A percentile compares a stretch with the other conserved stretches of the same genome.
phyloP scores from a whole-genome alignment of 2,888 invertebrate species.

The Ernsta delagoae region DNA sequence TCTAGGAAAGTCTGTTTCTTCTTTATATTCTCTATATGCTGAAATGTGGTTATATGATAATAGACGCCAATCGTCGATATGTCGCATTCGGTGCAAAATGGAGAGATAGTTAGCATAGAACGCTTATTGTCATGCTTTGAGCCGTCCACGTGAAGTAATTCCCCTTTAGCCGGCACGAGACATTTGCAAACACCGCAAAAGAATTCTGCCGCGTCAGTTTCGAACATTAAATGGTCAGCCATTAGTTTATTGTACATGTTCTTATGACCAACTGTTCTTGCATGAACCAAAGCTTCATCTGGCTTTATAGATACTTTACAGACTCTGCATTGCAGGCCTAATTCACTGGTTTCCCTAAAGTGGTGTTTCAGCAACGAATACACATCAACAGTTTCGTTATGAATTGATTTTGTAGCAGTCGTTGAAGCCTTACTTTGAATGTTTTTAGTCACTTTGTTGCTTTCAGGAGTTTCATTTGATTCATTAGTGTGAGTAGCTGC shows the following conservation, averaged over 20 bases:
- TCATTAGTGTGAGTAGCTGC: too few species aligned
- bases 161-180: constrained; percentile 8
- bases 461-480: background rate
- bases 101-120: background rate
- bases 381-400: background rate
- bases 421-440: background rate
- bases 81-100: background rate
- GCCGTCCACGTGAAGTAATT: constrained; percentile 3
- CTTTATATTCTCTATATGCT: constrained; percentile 5
- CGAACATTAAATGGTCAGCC: constrained; percentile 5
- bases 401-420: background rate
- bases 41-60: background rate
- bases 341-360: background rate
- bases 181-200: constrained; percentile 22
- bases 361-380: constrained; percentile 15
- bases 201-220: background rate
- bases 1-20: background rate
- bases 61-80: background rate
- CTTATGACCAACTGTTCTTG: background rate
- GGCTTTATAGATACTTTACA: background rate
- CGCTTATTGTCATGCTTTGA: background rate
- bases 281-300: constrained; percentile 1
- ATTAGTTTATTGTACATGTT: background rate
- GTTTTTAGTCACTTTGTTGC: background rate
- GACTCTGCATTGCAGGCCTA: constrained; percentile 1